Percentiles rank a stretch among this genome's conserved stretches.
Conservation (phyloP, 23 tunicate species). For the Halocynthia roretzi region DNA sequence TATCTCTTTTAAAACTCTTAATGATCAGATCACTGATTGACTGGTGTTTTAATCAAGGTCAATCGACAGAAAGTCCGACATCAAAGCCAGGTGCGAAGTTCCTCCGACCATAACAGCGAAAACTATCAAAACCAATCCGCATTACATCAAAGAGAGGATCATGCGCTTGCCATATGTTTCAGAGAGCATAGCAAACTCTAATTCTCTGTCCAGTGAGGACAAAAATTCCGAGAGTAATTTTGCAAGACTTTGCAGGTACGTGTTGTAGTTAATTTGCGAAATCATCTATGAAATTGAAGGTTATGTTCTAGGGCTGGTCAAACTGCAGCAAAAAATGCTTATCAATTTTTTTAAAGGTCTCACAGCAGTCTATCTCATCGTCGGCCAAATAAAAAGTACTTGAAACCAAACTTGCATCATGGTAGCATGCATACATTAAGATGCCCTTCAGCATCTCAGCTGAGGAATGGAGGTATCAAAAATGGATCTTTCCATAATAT, state of each 20-base stretch:
- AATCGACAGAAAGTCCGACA: slow-evolving; percentile 18
- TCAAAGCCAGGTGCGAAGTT: slow-evolving; percentile 50
- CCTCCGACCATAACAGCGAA: slow-evolving; percentile 28
- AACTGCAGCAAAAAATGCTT: background rate
- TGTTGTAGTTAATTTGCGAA: background rate
- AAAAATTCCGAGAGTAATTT: background rate
- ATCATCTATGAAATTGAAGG: background rate
- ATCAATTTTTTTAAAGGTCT: background rate
- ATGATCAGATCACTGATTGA: too few relatives aligned
- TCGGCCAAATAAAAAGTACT: background rate
- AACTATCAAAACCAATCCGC: slow-evolving; percentile 1
- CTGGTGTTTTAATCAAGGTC: too few relatives aligned
- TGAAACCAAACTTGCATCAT: too few relatives aligned
- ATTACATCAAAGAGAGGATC: slow-evolving; percentile 22
- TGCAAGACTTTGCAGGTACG: slow-evolving; percentile 15
- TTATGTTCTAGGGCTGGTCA: too few relatives aligned
- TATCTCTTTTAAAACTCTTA: too few relatives aligned
- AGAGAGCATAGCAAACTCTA: background rate
- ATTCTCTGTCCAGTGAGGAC: background rate
- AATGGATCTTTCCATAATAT: too few relatives aligned
- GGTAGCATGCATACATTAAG: too few relatives aligned
- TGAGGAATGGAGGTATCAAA: too few relatives aligned
- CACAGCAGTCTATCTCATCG: slow-evolving; percentile 19
- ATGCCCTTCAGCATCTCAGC: too few relatives aligned
- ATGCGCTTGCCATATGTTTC: slow-evolving; percentile 41